Percentiles rank a stretch among this genome's conserved stretches.
Evolutionary conservation across 2,797 vertebrate genomes (phyloP).

Genomic region (Channallabes apus): DNA sequence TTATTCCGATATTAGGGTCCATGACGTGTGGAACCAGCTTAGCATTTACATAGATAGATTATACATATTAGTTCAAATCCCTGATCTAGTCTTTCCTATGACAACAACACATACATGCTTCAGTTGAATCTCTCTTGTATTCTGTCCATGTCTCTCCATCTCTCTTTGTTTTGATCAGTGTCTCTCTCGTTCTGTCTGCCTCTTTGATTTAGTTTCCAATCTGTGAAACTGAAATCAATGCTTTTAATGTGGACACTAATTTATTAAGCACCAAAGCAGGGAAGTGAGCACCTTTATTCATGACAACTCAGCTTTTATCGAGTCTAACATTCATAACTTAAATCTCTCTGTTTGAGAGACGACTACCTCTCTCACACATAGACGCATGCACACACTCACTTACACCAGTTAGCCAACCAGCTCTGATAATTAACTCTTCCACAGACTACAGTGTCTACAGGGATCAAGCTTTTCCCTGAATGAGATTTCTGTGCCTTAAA

Average conservation of each 20-base stretch:
- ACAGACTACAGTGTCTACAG: conserved; percentile 33
- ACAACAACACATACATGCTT: neutral
- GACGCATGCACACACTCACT: neutral
- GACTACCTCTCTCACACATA: neutral
- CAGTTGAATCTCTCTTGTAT: neutral
- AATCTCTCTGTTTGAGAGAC: neutral
- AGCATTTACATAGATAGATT: neutral
- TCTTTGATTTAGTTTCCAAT: neutral
- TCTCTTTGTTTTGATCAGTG: no score
- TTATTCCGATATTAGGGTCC: no score
- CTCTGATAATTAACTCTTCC: conserved; percentile 53
- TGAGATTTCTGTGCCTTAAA: conserved; percentile 44
- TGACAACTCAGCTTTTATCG: neutral
- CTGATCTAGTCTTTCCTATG: neutral
- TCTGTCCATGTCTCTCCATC: neutral
- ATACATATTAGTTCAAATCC: neutral
- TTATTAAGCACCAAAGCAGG: neutral
- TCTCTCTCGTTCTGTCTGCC: neutral
- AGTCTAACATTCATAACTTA: no score
- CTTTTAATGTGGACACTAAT: neutral
- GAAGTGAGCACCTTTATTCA: neutral
- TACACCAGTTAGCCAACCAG: conserved; percentile 23
- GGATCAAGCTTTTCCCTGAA: conserved; percentile 45
- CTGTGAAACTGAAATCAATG: neutral
- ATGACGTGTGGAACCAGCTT: neutral